Conservation (phyloP, 1,140 invertebrate species). For the Asbolus verrucosus region DNA sequence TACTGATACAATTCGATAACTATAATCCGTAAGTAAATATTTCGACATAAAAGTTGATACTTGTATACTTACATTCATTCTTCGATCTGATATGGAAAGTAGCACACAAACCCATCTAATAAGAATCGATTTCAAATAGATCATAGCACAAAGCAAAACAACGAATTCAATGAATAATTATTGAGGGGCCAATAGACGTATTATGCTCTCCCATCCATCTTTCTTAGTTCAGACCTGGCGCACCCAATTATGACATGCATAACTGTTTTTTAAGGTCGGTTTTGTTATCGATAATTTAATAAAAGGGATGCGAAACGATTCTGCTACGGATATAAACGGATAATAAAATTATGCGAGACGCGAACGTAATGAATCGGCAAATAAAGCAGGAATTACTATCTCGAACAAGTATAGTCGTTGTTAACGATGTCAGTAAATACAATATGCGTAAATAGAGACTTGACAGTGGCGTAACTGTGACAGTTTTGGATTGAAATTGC, state of each 20-base stretch:
- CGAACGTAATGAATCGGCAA: too few species aligned
- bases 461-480: too few species aligned
- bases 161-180: slow-evolving; percentile 24
- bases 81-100: not conserved
- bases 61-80: not conserved
- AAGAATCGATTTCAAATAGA: slow-evolving; percentile 23
- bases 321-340: too few species aligned
- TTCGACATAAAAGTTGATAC: slow-evolving; percentile 10
- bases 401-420: too few species aligned
- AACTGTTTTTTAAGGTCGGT: too few species aligned
- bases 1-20: slow-evolving; percentile 34
- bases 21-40: slow-evolving; percentile 22
- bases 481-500: too few species aligned
- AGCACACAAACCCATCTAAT: slow-evolving; percentile 3
- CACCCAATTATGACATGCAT: slow-evolving; percentile 19
- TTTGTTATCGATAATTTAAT: too few species aligned
- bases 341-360: too few species aligned
- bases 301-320: too few species aligned
- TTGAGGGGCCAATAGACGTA: slow-evolving; percentile 9
- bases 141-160: slow-evolving; percentile 10
- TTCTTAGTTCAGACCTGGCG: not conserved
- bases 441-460: too few species aligned
- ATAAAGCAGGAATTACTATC: too few species aligned
- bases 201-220: slow-evolving; percentile 23
- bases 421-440: too few species aligned